Percentiles rank a stretch among this genome's conserved stretches.
phyloP scores from a whole-genome alignment of 2,888 invertebrate genomes.

The Cephus rjabovi region DNA sequence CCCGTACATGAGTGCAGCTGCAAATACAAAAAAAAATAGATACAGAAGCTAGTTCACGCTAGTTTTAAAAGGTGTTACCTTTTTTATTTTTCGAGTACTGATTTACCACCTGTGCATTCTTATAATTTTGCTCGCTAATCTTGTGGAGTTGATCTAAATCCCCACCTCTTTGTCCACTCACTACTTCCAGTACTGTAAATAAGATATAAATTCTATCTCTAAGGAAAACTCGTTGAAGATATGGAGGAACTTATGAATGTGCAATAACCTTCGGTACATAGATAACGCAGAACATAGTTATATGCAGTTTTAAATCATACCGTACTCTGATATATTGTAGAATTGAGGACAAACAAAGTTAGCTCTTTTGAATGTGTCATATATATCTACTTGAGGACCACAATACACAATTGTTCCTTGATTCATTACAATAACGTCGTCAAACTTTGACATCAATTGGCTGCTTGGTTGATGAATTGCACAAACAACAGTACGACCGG shows the following conservation, averaged over 20 bases:
- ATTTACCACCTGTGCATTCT: slow-evolving; percentile 1
- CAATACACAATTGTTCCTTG: slow-evolving; percentile 78
- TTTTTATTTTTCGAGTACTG: slow-evolving; percentile 11
- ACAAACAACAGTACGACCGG: slow-evolving; percentile 79
- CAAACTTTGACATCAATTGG: slow-evolving; percentile 78
- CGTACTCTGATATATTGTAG: slow-evolving; percentile 84
- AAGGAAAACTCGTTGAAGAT: background rate
- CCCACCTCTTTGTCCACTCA: slow-evolving; percentile 70
- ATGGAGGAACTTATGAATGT: background rate
- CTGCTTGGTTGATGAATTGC: slow-evolving; percentile 87
- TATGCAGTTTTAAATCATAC: slow-evolving; percentile 60
- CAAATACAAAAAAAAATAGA: background rate
- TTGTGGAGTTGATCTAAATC: slow-evolving; percentile 63
- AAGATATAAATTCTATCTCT: background rate
- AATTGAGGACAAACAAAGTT: slow-evolving; percentile 78
- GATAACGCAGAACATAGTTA: background rate
- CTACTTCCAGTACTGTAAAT: slow-evolving; percentile 73
- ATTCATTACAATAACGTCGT: slow-evolving; percentile 78
- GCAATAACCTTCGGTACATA: background rate
- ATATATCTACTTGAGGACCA: slow-evolving; percentile 73
- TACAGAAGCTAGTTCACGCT: background rate
- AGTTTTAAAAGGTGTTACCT: slow-evolving; percentile 1
- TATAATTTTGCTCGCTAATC: slow-evolving; percentile 23
- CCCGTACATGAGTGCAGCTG: background rate
- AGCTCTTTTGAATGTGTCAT: slow-evolving; percentile 72